Conservation (phyloP, 1,140 invertebrate genomes). For the Drosophila pectinifera region DNA sequence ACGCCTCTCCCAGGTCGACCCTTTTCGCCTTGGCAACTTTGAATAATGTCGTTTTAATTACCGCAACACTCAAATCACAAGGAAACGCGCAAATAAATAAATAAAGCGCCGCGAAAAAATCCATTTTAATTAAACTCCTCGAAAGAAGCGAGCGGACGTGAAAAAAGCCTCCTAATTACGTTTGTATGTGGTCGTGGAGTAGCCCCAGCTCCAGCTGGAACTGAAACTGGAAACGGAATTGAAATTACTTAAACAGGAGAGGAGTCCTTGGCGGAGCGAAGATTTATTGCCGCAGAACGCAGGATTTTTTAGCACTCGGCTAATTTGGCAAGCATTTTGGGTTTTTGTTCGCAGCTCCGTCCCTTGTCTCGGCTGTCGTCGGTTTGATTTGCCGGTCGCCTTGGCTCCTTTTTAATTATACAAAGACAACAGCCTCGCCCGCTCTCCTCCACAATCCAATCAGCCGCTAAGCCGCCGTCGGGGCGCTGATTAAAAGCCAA, state of each 20-base stretch:
- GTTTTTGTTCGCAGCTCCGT: slow-evolving; percentile 7
- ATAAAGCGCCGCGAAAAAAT: slow-evolving; percentile 49
- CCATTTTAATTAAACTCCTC: slow-evolving; percentile 71
- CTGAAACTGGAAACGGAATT: slow-evolving; percentile 51
- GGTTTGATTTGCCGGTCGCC: slow-evolving; percentile 64
- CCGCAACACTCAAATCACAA: slow-evolving; percentile 66
- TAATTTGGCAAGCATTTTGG: slow-evolving; percentile 53
- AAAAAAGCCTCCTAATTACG: slow-evolving; percentile 66
- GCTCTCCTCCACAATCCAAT: slow-evolving; percentile 66
- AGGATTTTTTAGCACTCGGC: slow-evolving; percentile 49
- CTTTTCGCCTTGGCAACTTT: slow-evolving; percentile 57
- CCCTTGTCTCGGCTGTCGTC: slow-evolving; percentile 44
- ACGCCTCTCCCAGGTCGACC: slow-evolving; percentile 67
- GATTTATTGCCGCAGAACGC: slow-evolving; percentile 68
- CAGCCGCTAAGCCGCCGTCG: slow-evolving; percentile 65
- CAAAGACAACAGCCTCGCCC: slow-evolving; percentile 23
- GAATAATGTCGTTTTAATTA: slow-evolving; percentile 84
- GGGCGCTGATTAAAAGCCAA: slow-evolving; percentile 67
- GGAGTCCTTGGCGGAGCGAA: slow-evolving; percentile 35
- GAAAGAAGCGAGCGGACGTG: slow-evolving; percentile 36
- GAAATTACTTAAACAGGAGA: slow-evolving; percentile 63
- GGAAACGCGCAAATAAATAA: slow-evolving; percentile 48
- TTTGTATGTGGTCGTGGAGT: slow-evolving; percentile 45
- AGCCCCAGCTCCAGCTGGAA: slow-evolving; percentile 3
- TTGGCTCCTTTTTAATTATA: slow-evolving; percentile 65